Evolutionary conservation across 37 sponge, comb jelly and placozoan species (phyloP).

Genomic region (Crambe crambe): DNA sequence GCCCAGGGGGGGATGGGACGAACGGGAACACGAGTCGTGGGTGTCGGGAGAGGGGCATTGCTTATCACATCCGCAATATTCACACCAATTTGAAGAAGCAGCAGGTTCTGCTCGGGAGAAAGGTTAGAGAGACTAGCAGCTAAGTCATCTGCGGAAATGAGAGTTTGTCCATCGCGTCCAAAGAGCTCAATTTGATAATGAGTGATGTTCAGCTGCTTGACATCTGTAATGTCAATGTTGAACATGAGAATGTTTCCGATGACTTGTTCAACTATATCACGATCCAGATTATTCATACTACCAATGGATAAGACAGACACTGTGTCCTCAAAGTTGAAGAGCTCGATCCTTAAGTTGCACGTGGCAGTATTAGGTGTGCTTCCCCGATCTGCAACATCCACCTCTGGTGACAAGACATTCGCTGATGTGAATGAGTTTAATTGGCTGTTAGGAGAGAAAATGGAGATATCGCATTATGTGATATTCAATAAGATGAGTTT

Average conservation of each 20-base stretch:
- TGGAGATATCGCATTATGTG: not conserved
- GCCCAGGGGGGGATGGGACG: constrained; percentile 69
- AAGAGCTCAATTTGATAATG: not conserved
- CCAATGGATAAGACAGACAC: constrained; percentile 19
- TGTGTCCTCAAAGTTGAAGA: constrained; percentile 34
- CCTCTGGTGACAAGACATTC: not conserved
- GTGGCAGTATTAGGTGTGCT: not conserved
- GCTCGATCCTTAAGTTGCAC: constrained; percentile 3
- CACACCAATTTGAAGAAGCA: not conserved
- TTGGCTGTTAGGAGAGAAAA: not conserved
- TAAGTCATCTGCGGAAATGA: not conserved
- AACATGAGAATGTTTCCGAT: constrained; percentile 6
- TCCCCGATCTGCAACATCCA: constrained; percentile 14
- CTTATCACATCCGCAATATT: not conserved
- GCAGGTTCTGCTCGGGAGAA: not conserved
- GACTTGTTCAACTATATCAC: constrained; percentile 24
- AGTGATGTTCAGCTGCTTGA: not conserved
- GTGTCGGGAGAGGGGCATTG: not conserved
- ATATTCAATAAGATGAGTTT: no score
- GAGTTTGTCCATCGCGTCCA: not conserved
- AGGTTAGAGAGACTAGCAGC: not conserved
- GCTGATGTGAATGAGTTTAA: not conserved
- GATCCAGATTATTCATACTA: not conserved
- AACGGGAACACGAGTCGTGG: not conserved
- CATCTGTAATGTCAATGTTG: constrained; percentile 2